A percentile compares a stretch with the other conserved stretches of the same genome.
These are phyloP conservation scores for Halichoerus grypus DNA, from an alignment of 2,113 vertebrate genomes.

Conservation along the genomic window DNA sequence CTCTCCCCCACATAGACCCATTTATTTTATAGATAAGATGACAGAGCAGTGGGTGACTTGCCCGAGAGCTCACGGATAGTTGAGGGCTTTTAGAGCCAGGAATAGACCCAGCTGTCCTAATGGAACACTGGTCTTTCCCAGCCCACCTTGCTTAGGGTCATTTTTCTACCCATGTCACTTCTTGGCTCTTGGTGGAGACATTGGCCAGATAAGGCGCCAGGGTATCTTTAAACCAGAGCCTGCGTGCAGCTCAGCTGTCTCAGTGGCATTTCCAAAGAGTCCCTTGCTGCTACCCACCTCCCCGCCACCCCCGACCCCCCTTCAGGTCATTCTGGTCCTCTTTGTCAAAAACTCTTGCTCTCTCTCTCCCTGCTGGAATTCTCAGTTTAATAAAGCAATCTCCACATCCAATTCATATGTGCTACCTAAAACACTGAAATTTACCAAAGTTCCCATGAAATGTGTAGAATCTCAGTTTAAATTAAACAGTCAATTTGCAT, in stretches of 20 bases:
- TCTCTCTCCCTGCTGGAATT: neutral
- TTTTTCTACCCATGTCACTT: neutral
- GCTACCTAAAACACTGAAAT: neutral
- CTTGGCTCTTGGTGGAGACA: neutral
- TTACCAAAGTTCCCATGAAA: neutral
- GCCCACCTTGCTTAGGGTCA: neutral
- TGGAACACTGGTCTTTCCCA: neutral
- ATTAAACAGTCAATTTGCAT: neutral
- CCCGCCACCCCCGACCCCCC: fast-evolving
- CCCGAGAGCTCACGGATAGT: neutral
- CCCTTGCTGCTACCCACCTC: neutral
- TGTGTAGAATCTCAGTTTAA: neutral
- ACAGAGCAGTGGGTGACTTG: neutral
- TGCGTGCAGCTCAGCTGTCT: neutral
- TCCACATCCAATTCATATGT: neutral
- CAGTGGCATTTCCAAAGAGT: no score
- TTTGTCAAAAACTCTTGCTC: neutral
- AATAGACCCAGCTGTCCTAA: neutral
- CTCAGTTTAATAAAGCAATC: neutral
- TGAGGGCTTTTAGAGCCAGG: neutral
- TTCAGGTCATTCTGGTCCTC: no score
- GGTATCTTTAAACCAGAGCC: neutral
- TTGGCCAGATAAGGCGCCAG: neutral
- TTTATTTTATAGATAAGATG: neutral
- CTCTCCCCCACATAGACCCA: neutral